Conservation (phyloP, 2,797 vertebrate genomes). For the Rachycentron canadum region DNA sequence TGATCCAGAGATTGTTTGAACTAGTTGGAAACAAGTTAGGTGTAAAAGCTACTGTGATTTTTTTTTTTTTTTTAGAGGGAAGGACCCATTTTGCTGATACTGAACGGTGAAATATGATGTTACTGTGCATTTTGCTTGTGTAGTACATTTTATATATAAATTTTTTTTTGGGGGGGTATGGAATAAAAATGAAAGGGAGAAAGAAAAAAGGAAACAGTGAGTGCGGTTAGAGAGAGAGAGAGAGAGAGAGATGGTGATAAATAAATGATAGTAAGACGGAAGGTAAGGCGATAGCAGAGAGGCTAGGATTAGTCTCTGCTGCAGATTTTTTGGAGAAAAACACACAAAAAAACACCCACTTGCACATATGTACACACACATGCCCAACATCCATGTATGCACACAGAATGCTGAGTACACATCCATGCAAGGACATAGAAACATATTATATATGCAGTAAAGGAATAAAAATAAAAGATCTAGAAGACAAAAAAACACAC, state of each 20-base stretch:
- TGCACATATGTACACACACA: conserved; percentile 32
- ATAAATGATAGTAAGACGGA: conserved; percentile 68
- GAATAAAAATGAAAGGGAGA: not conserved
- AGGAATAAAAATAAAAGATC: conserved; percentile 23
- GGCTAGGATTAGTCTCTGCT: conserved; percentile 76
- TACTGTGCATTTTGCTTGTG: not conserved
- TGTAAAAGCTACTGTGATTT: not conserved
- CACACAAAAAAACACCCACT: conserved; percentile 35
- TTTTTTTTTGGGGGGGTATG: conserved; percentile 18
- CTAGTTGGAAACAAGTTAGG: not conserved
- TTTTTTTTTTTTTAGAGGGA: not conserved
- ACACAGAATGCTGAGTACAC: conserved; percentile 14
- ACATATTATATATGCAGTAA: conserved; percentile 34
- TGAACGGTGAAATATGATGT: conserved; percentile 14
- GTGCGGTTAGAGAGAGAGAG: not conserved
- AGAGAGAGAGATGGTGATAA: conserved; percentile 58
- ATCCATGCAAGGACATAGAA: conserved; percentile 21
- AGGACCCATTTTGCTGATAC: not conserved
- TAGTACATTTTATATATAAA: conserved; percentile 4
- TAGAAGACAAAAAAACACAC: conserved; percentile 33
- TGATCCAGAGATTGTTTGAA: not conserved
- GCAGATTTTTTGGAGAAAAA: conserved; percentile 59
- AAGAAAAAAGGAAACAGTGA: not conserved
- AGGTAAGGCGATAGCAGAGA: conserved; percentile 69
- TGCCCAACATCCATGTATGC: conserved; percentile 1